These are phyloP conservation scores for Xanthorhoe designata DNA, from an alignment of 2,888 invertebrate species.

Conservation along the genomic window DNA sequence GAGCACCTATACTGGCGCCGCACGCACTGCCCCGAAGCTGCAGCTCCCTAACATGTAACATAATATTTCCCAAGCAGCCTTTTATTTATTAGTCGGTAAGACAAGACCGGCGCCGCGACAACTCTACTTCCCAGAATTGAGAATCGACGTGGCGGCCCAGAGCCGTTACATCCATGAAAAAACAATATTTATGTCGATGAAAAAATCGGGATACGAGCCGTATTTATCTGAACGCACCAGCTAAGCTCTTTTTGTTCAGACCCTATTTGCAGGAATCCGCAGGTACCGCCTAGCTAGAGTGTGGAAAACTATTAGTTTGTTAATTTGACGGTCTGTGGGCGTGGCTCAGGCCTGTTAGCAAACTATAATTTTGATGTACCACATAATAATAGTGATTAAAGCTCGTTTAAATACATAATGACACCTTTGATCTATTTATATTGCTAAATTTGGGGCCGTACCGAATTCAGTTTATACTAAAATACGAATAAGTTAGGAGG, in stretches of 20 bases:
- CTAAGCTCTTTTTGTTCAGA: slow-evolving; percentile 77
- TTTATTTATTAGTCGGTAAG: slow-evolving; percentile 80
- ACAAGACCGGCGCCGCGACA: slow-evolving; percentile 79
- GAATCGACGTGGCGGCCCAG: slow-evolving; percentile 73
- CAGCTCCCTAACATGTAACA: slow-evolving; percentile 72
- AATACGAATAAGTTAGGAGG: neutral
- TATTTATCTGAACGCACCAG: slow-evolving; percentile 78
- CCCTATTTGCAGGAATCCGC: slow-evolving; percentile 79
- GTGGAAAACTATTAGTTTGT: slow-evolving; percentile 73
- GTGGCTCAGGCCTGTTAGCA: slow-evolving; percentile 58
- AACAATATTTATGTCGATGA: slow-evolving; percentile 83
- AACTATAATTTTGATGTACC: slow-evolving; percentile 38
- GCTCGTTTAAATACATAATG: slow-evolving; percentile 21
- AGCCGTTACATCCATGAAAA: slow-evolving; percentile 82
- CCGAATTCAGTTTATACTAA: neutral
- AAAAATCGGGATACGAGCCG: slow-evolving; percentile 78
- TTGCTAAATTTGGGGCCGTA: slow-evolving; percentile 14
- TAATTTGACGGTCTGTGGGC: slow-evolving; percentile 67
- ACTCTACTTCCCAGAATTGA: slow-evolving; percentile 78
- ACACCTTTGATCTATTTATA: slow-evolving; percentile 23
- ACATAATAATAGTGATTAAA: slow-evolving; percentile 34
- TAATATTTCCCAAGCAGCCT: slow-evolving; percentile 84
- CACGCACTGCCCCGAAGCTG: slow-evolving; percentile 73
- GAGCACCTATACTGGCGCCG: slow-evolving; percentile 55
- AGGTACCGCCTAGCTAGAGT: slow-evolving; percentile 68